Conservation (phyloP, 1,140 invertebrate species). For the Apis laboriosa region DNA sequence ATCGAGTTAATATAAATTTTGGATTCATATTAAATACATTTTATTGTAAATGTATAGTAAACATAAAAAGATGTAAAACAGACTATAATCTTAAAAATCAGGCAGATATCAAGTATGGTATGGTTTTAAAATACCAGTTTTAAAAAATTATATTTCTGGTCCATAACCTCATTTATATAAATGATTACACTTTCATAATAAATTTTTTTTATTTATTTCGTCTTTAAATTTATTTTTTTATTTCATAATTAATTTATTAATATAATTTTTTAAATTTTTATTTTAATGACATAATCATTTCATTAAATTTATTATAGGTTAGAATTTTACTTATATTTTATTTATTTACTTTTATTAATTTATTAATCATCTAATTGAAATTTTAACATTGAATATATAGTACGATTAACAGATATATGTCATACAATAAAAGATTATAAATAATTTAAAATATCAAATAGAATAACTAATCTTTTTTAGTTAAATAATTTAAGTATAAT, state of each 20-base stretch:
- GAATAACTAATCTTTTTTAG: not conserved
- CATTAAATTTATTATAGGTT: too few relatives aligned
- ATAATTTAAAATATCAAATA: not conserved
- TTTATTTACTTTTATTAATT: not conserved
- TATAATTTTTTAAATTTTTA: not conserved
- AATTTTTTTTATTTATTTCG: not conserved
- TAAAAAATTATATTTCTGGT: not conserved
- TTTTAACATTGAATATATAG: not conserved
- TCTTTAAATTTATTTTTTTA: not conserved
- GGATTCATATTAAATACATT: slow-evolving; percentile 51
- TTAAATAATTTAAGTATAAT: not conserved
- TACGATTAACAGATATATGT: not conserved
- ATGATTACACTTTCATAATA: not conserved
- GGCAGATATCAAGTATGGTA: not conserved
- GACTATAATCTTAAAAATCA: not conserved
- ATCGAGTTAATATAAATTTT: slow-evolving; percentile 54
- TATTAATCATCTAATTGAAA: not conserved
- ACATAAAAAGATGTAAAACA: slow-evolving; percentile 18
- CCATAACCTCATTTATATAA: slow-evolving; percentile 6
- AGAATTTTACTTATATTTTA: not conserved
- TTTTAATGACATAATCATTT: not conserved
- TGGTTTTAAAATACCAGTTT: not conserved
- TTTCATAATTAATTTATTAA: not conserved
- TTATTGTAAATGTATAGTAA: slow-evolving; percentile 59
- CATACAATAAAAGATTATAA: not conserved